Conservation (phyloP, 2,888 invertebrate species). For the Suillia variegata region DNA sequence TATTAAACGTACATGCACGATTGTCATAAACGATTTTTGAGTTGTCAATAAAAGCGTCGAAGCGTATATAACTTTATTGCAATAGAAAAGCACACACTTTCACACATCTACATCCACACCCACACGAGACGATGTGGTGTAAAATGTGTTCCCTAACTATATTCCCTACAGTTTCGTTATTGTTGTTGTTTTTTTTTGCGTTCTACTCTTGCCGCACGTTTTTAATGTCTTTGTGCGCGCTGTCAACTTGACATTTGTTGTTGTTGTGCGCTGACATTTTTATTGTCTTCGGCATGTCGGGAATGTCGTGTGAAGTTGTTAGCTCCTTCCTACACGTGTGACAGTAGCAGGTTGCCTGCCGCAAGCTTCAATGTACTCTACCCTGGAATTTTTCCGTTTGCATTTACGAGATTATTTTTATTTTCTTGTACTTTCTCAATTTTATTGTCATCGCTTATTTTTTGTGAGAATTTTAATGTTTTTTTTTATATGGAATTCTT, state of each 20-base stretch:
- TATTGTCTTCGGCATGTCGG: constrained; percentile 48
- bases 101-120: neutral
- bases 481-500: no score
- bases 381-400: no score
- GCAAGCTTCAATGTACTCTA: no score
- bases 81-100: constrained; percentile 14
- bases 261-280: constrained; percentile 53
- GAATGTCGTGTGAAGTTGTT: constrained; percentile 24
- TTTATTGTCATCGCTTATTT: no score
- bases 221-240: constrained; percentile 30
- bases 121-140: no score
- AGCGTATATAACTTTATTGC: constrained; percentile 33
- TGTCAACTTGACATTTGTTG: constrained; percentile 53
- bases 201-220: constrained; percentile 14
- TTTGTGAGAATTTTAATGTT: no score
- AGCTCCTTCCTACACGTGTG: no score
- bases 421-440: no score
- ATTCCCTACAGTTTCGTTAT: no score
- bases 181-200: neutral
- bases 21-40: constrained; percentile 55
- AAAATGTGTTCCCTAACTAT: no score
- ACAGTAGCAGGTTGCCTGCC: no score
- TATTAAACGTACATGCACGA: constrained; percentile 31
- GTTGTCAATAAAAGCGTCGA: constrained; percentile 46
- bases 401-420: no score